phyloP scores from a whole-genome alignment of 2,113 vertebrate genomes.

The Bubo blakistoni region DNA sequence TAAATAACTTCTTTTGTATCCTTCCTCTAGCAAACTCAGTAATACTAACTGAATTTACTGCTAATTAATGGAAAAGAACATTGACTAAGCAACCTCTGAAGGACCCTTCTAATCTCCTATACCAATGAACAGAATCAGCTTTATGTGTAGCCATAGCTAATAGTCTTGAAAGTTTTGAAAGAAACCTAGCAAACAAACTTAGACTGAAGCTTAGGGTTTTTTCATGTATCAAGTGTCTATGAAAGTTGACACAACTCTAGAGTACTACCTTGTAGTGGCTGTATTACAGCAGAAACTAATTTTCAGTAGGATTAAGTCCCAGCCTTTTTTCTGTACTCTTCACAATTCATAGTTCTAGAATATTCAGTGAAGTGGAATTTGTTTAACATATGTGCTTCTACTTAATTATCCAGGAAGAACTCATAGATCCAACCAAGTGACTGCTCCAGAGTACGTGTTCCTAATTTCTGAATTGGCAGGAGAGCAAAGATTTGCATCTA shows the following conservation, averaged over 20 bases:
- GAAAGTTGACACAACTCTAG: background rate
- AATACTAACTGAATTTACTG: background rate
- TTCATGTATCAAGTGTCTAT: too few relatives aligned
- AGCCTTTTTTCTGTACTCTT: background rate
- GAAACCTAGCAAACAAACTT: background rate
- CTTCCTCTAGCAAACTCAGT: background rate
- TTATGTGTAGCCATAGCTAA: background rate
- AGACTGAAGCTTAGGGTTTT: background rate
- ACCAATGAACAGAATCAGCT: background rate
- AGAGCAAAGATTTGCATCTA: conserved; percentile 97
- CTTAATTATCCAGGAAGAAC: conserved; percentile 84
- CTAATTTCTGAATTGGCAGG: conserved; percentile 96
- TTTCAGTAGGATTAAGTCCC: background rate
- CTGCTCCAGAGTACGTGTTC: conserved; percentile 96
- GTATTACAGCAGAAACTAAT: background rate
- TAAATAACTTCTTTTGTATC: conserved; percentile 47
- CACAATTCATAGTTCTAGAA: background rate
- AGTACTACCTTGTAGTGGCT: background rate
- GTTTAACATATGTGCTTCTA: background rate
- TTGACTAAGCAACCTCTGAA: background rate
- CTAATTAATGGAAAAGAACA: background rate
- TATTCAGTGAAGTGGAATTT: background rate
- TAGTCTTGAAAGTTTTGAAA: background rate
- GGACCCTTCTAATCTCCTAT: background rate
- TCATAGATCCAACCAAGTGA: conserved; percentile 97